Evolutionary conservation across 2,113 vertebrate genomes (phyloP).

Genomic region (Thryonomys swinderianus): DNA sequence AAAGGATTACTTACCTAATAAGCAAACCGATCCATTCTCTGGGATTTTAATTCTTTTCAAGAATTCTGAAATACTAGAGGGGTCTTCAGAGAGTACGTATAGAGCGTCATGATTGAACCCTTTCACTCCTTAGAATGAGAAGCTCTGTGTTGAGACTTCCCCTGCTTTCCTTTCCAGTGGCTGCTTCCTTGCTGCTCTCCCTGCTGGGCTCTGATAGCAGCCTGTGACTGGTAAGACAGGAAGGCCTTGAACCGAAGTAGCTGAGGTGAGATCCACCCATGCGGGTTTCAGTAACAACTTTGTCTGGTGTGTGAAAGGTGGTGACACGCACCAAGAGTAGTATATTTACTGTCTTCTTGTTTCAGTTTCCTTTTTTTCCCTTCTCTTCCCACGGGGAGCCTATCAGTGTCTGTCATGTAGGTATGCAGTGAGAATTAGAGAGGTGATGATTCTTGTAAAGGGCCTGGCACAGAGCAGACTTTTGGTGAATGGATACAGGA

Average conservation of each 20-base stretch:
- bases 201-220: neutral
- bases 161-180: neutral
- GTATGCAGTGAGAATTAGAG: neutral
- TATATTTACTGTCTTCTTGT: neutral
- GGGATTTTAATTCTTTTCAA: neutral
- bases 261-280: too few relatives aligned
- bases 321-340: fast-evolving
- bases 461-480: neutral
- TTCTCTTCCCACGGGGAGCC: neutral
- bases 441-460: neutral
- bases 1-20: neutral
- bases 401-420: neutral
- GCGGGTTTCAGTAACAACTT: neutral
- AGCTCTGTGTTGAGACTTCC: neutral
- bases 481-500: neutral
- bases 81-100: neutral
- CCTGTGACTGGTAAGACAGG: too few relatives aligned
- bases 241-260: neutral
- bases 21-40: neutral
- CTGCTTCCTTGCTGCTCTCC: neutral
- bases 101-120: neutral
- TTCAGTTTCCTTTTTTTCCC: neutral
- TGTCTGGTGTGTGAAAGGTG: neutral
- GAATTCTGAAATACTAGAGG: neutral
- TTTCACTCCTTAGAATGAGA: too few relatives aligned